phyloP scores from a whole-genome alignment of 1,140 invertebrate species.

The Melanaphis sacchari region DNA sequence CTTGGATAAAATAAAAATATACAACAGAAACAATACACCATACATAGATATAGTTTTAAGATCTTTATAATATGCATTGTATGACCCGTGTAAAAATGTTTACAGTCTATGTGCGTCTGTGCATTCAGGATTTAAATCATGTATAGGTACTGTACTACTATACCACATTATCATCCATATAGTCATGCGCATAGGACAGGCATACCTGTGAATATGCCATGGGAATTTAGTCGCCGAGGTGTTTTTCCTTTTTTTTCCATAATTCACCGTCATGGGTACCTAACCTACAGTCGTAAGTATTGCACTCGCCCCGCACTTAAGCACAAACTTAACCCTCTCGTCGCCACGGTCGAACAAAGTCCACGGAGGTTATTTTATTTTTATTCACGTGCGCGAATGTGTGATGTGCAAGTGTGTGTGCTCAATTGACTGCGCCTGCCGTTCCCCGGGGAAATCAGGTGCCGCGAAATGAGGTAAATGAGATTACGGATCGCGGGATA shows the following conservation, averaged over 20 bases:
- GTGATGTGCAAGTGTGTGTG: neutral
- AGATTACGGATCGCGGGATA: neutral
- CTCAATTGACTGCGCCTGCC: neutral
- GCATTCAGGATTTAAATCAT: no score
- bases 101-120: no score
- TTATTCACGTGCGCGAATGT: neutral
- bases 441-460: constrained; percentile 40
- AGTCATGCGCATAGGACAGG: no score
- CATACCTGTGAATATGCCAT: neutral
- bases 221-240: neutral
- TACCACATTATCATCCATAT: no score
- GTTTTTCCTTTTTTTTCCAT: neutral
- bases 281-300: no score
- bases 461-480: constrained; percentile 40
- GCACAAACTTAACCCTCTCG: neutral
- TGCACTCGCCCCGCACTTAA: neutral
- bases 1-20: no score
- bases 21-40: no score
- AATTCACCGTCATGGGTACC: neutral
- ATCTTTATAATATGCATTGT: no score
- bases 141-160: no score
- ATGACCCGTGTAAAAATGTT: no score
- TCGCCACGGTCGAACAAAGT: neutral
- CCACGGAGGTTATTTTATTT: neutral
- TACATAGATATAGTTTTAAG: no score